Evolutionary conservation across 1,140 invertebrate species (phyloP).

Genomic region (Achatina immaculata): DNA sequence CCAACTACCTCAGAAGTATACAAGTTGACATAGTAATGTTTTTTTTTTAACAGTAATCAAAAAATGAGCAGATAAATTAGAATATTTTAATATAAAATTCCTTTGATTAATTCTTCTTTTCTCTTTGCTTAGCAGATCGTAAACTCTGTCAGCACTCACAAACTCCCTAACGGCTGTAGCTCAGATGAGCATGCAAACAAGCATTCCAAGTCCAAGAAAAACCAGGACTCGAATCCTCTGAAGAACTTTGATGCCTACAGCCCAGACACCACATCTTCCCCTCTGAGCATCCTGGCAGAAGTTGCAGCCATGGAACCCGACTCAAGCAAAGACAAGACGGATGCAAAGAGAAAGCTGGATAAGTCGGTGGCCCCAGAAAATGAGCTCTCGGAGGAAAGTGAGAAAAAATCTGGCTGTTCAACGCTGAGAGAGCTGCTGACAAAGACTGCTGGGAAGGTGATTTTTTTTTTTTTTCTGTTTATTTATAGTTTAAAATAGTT

Average conservation of each 20-base stretch:
- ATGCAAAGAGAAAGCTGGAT: slow-evolving; percentile 50
- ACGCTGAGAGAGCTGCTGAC: slow-evolving; percentile 87
- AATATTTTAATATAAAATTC: no score
- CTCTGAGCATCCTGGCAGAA: slow-evolving; percentile 80
- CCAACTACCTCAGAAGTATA: no score
- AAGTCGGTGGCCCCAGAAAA: slow-evolving; percentile 30
- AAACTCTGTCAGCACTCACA: slow-evolving; percentile 55
- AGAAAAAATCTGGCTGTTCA: slow-evolving; percentile 82
- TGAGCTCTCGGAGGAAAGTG: slow-evolving; percentile 42
- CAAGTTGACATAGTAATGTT: no score
- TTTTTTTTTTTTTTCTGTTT: slow-evolving; percentile 69
- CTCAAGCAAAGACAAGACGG: slow-evolving; percentile 61
- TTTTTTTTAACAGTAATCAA: no score
- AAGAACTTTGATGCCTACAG: slow-evolving; percentile 51
- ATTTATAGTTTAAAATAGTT: background rate
- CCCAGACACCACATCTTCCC: slow-evolving; percentile 63
- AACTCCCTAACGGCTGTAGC: slow-evolving; percentile 69
- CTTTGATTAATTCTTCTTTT: no score
- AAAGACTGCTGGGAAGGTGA: slow-evolving; percentile 76
- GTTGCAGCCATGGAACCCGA: slow-evolving; percentile 76
- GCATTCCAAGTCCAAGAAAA: slow-evolving; percentile 36
- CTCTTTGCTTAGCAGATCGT: slow-evolving; percentile 61
- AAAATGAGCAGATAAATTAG: no score
- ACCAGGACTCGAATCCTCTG: slow-evolving; percentile 15
- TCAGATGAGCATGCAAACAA: slow-evolving; percentile 66